Evolutionary conservation across 2,797 vertebrate genomes (phyloP).

Genomic region (Parauchenoglanis punctatus): DNA sequence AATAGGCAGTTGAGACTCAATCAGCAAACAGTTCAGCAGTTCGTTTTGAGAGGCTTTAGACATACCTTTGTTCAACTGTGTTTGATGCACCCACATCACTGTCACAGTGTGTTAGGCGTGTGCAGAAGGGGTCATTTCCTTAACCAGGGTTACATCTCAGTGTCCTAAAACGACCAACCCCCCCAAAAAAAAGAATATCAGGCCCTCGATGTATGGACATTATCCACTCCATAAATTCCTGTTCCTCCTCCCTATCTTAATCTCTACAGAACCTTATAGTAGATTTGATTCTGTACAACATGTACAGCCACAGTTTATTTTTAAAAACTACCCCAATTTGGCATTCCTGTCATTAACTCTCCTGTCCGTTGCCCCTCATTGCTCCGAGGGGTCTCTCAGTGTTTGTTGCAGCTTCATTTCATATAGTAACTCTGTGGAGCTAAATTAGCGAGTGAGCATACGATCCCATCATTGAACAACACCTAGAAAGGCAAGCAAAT

Average conservation of each 20-base stretch:
- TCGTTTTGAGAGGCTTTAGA: neutral
- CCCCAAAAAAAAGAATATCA: no score
- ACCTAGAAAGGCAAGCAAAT: neutral
- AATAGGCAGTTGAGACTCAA: neutral
- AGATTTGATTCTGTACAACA: no score
- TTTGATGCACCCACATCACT: neutral
- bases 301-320: no score
- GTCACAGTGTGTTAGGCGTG: neutral
- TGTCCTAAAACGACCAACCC: no score
- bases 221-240: neutral
- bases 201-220: neutral
- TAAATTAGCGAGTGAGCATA: neutral
- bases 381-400: no score
- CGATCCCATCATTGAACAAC: no score
- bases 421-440: neutral
- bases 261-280: neutral
- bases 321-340: neutral
- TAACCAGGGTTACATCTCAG: neutral
- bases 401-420: neutral
- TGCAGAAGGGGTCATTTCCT: neutral
- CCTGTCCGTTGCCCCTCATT: neutral
- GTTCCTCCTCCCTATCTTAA: neutral
- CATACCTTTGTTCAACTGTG: neutral
- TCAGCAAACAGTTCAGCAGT: neutral
- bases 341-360: neutral